Evolutionary conservation across 2,113 vertebrate genomes (phyloP).

Genomic region (Ophthalmolycus amberensis): DNA sequence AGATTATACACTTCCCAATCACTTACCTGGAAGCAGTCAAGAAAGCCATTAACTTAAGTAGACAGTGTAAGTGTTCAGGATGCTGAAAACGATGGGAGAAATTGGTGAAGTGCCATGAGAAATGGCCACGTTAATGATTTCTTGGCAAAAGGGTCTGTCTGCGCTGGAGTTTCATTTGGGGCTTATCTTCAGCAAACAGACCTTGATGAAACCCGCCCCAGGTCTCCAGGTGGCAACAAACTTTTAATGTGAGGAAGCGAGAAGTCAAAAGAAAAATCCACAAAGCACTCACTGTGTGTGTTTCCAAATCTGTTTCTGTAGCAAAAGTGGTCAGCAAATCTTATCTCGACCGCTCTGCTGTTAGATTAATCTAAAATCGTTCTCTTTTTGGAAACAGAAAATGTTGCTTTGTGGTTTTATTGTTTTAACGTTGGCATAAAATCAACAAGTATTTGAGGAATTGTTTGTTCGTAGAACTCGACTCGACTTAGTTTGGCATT

Average conservation of each 20-base stretch:
- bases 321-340: not conserved
- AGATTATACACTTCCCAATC: slow-evolving; percentile 65
- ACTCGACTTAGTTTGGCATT: not conserved
- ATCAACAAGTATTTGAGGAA: not conserved
- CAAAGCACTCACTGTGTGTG: not conserved
- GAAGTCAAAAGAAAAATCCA: slow-evolving; percentile 25
- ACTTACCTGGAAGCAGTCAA: slow-evolving; percentile 70
- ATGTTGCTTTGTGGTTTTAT: not conserved
- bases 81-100: slow-evolving; percentile 49
- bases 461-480: not conserved
- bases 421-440: not conserved
- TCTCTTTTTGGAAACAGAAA: not conserved
- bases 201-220: slow-evolving; percentile 47
- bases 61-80: slow-evolving; percentile 54
- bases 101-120: slow-evolving; percentile 69
- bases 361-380: not conserved
- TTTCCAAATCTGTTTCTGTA: not conserved
- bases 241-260: slow-evolving; percentile 52
- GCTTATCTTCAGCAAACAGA: slow-evolving; percentile 77
- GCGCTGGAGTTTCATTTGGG: slow-evolving; percentile 37
- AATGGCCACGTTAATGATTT: slow-evolving; percentile 76
- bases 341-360: not conserved
- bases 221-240: slow-evolving; percentile 59
- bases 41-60: slow-evolving; percentile 75
- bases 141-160: slow-evolving; percentile 60